phyloP scores from a whole-genome alignment of 2,888 invertebrate species.

The Spicauda simplicius region DNA sequence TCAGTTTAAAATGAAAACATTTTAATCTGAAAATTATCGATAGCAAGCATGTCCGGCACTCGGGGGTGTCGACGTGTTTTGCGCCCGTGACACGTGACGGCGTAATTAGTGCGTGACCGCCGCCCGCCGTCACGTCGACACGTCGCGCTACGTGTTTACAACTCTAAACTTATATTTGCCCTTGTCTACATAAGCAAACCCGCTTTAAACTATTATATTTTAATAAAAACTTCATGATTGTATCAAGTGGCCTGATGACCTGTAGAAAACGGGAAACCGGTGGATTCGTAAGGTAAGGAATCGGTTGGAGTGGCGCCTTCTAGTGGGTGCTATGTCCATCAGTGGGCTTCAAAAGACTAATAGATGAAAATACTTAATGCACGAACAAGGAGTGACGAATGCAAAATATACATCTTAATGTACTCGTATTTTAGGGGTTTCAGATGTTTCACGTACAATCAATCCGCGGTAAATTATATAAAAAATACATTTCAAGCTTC shows the following conservation, averaged over 20 bases:
- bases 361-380: no score
- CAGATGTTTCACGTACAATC: slow-evolving; percentile 71
- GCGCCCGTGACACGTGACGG: slow-evolving; percentile 71
- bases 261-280: no score
- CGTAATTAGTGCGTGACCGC: slow-evolving; percentile 78
- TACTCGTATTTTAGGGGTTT: slow-evolving; percentile 42
- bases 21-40: slow-evolving; percentile 16
- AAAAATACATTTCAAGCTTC: slow-evolving; percentile 86
- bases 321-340: no score
- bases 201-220: neutral
- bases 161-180: slow-evolving; percentile 44
- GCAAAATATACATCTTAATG: slow-evolving; percentile 19
- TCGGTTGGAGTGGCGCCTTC: no score
- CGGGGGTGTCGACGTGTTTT: slow-evolving; percentile 66
- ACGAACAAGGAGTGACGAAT: neutral
- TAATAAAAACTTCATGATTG: no score
- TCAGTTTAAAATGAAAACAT: no score
- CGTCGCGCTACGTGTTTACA: slow-evolving; percentile 51
- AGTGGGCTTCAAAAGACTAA: no score
- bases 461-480: slow-evolving; percentile 84
- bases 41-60: slow-evolving; percentile 38
- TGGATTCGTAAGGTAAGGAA: no score
- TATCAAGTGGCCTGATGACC: no score
- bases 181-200: slow-evolving; percentile 2
- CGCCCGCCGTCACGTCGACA: slow-evolving; percentile 56